Evolutionary conservation across 2,113 vertebrate species (phyloP), one percentile per base, ranked within the genome.

Genomic region (Sebastes fasciatus): DNA sequence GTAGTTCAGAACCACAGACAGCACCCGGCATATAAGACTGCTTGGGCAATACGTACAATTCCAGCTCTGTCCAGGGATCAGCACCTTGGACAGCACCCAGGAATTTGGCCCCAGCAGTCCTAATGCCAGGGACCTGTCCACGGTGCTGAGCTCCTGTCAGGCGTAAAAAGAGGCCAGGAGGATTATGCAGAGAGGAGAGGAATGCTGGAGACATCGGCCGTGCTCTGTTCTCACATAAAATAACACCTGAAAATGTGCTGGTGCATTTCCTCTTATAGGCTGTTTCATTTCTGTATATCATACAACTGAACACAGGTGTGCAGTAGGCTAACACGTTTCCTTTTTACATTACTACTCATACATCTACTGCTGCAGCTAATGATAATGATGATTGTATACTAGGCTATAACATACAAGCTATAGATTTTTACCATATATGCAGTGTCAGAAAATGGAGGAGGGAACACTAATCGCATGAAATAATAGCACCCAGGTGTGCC

Each of bases 121-220:
- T 13, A 8, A 49, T 26, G 68, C 48, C 40, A 40, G n/a, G 10
- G n/a, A 73, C 19, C 90, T 91, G 82, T 88, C 88, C 86, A 34
- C 16, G 86, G 91, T 91, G 12, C 88, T 87, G 87, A 88, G 79
- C 52, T n/a, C 54, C 68, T 54, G 74, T 73, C 81, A 75, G 34
- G 49, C 49, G 4, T 66, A 19, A 68, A 34, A 48, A 51, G n/a
- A 67, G 57, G 54, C 34, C 23, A 1, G n/a, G 13, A 48, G 26
- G 71, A 72, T 34, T 65, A 72, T 74, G 58, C 69, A 83, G 69
- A 64, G 52, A 23, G 61, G 48, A 78, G 54, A 52, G 62, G 60
- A 73, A 70, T 64, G 69, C 17, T 45, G 34, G 6, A 74, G 34
- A 19, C 23, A 78, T 7, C 16, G 5, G 23, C 49, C 52, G 13